Evolutionary conservation across 2,888 invertebrate genomes (phyloP).

Genomic region (Drosophila subsilvestris): DNA sequence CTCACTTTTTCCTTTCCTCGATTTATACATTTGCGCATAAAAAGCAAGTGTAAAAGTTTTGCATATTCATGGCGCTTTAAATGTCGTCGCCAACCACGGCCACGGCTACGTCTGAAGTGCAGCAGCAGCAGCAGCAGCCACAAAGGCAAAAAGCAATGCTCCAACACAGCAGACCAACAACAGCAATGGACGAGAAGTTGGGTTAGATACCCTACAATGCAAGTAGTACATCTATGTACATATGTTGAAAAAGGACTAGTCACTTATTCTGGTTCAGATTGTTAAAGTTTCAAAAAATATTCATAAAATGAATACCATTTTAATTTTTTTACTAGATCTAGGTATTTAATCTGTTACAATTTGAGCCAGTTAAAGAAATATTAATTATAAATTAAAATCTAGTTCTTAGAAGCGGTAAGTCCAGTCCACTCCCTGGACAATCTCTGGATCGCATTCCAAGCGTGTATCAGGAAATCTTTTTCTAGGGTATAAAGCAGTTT

Average conservation of each 20-base stretch:
- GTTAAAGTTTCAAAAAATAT: not conserved
- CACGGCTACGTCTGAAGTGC: conserved; percentile 66
- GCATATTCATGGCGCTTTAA: conserved; percentile 79
- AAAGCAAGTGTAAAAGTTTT: conserved; percentile 76
- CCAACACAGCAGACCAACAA: conserved; percentile 33
- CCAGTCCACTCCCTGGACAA: no score
- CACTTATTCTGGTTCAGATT: not conserved
- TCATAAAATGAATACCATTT: not conserved
- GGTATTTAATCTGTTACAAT: no score
- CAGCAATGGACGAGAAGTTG: conserved; percentile 22
- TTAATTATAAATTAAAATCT: no score
- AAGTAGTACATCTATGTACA: not conserved
- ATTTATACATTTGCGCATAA: conserved; percentile 62
- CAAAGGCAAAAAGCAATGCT: conserved; percentile 66
- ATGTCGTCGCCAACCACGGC: conserved; percentile 68
- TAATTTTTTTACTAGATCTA: no score
- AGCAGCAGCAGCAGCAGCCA: conserved; percentile 50
- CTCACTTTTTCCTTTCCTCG: conserved; percentile 28
- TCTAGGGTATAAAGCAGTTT: not conserved
- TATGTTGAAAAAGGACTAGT: not conserved
- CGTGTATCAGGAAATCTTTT: not conserved
- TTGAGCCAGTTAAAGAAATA: no score
- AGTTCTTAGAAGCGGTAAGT: no score
- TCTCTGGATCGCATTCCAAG: not conserved
- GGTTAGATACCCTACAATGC: conserved; percentile 45